Percentiles rank a stretch among this genome's conserved stretches.
phyloP scores from a whole-genome alignment of 2,888 invertebrate genomes.

The Drosophila formosana region DNA sequence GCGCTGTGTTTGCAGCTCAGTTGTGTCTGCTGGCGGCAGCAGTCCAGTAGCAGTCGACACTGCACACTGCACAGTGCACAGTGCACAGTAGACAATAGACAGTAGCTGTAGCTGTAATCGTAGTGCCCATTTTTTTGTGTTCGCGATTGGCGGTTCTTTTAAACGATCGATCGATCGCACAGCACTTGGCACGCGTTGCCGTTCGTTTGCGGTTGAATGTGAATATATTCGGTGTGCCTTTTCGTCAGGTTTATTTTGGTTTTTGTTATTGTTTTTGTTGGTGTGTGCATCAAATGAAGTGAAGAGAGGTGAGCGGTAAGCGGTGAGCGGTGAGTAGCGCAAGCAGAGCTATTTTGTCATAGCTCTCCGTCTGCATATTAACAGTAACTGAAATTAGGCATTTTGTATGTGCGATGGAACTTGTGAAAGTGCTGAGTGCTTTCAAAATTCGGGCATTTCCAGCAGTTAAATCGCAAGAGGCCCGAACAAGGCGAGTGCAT shows the following conservation, averaged over 20 bases:
- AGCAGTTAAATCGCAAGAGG: slow-evolving; percentile 8
- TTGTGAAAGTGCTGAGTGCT: slow-evolving; percentile 45
- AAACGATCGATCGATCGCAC: slow-evolving; percentile 22
- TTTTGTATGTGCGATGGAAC: slow-evolving; percentile 51
- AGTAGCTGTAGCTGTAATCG: slow-evolving; percentile 18
- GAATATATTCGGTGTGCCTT: slow-evolving; percentile 22
- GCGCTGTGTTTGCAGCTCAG: slow-evolving; percentile 17
- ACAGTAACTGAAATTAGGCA: slow-evolving; percentile 33
- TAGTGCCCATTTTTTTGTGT: slow-evolving; percentile 2
- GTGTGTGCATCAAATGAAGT: slow-evolving; percentile 34
- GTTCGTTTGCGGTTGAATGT: slow-evolving; percentile 37
- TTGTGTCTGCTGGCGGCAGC: slow-evolving; percentile 26
- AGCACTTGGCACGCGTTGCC: slow-evolving; percentile 54
- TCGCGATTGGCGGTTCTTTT: slow-evolving; percentile 50
- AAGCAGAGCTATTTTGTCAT: slow-evolving; percentile 42
- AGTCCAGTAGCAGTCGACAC: slow-evolving; percentile 36
- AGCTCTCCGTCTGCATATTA: slow-evolving; percentile 37
- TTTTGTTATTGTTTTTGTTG: slow-evolving; percentile 1
- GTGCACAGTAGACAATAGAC: slow-evolving; percentile 31
- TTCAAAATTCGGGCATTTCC: slow-evolving; percentile 27
- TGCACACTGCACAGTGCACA: slow-evolving; percentile 4
- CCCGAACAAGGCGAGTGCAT: neutral
- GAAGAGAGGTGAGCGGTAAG: slow-evolving; percentile 17
- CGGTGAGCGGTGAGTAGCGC: neutral
- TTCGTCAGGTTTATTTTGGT: neutral